phyloP scores from a whole-genome alignment of 2,113 vertebrate genomes.

The Tursiops truncatus region DNA sequence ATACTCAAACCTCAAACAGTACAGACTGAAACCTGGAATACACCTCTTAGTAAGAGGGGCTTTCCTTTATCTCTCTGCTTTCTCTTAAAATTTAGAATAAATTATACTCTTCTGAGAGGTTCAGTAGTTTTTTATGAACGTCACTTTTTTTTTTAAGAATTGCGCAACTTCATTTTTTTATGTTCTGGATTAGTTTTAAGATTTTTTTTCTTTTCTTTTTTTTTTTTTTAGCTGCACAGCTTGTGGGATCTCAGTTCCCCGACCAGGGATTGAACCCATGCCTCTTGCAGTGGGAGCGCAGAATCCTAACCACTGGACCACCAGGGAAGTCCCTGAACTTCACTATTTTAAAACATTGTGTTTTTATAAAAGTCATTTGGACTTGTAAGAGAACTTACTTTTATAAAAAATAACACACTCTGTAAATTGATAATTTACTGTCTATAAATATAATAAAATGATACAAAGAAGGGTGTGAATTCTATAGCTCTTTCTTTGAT shows the following conservation, averaged over 20 bases:
- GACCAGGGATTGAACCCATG: accelerated
- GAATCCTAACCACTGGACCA: neutral
- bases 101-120: neutral
- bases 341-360: neutral
- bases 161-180: neutral
- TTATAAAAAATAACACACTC: neutral
- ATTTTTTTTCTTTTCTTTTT: neutral
- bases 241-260: neutral
- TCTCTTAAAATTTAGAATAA: neutral
- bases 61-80: neutral
- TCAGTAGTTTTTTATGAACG: neutral
- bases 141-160: neutral
- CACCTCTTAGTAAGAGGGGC: neutral
- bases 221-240: neutral
- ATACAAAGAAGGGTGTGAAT: neutral
- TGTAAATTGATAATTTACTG: neutral
- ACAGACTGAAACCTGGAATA: neutral
- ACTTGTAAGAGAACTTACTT: neutral
- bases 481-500: neutral
- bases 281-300: neutral
- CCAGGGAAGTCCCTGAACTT: neutral
- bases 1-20: neutral
- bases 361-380: neutral
- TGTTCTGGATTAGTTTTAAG: neutral
- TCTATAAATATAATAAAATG: neutral